Conservation (phyloP, 2,888 invertebrate species). For the Mimachlamys varia region DNA sequence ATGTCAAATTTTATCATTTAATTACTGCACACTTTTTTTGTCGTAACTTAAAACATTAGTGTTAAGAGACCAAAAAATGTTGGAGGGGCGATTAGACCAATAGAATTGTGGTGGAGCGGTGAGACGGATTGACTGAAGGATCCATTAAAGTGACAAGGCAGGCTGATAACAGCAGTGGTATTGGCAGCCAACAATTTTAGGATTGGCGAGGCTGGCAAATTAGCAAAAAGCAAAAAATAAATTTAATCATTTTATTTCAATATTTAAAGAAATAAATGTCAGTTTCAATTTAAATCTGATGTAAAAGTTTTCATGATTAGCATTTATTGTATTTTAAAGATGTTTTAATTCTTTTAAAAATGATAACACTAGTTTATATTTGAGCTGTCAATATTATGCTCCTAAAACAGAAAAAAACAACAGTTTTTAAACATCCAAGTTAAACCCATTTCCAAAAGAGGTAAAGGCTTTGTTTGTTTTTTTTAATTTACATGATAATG, state of each 20-base stretch:
- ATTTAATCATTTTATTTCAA: background rate
- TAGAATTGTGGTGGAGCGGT: slow-evolving; percentile 25
- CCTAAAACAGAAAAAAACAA: background rate
- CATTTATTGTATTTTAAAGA: too few relatives aligned
- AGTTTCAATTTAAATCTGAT: background rate
- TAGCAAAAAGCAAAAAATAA: background rate
- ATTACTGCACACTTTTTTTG: slow-evolving; percentile 25
- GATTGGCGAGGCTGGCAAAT: background rate
- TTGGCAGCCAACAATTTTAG: background rate
- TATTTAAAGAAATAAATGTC: background rate
- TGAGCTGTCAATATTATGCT: background rate
- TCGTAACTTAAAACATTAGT: slow-evolving; percentile 34
- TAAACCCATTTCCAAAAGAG: background rate
- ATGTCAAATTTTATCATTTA: slow-evolving; percentile 36
- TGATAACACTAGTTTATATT: too few relatives aligned
- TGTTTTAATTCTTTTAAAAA: too few relatives aligned
- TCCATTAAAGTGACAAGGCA: slow-evolving; percentile 18
- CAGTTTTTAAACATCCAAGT: background rate
- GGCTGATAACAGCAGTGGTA: background rate
- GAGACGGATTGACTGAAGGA: background rate
- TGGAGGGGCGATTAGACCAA: slow-evolving; percentile 7
- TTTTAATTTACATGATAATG: background rate
- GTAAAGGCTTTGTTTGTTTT: background rate
- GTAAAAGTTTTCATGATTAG: background rate
- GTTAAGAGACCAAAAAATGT: slow-evolving; percentile 31